Conservation (phyloP, 2,113 vertebrate species). For the Cariama cristata region DNA sequence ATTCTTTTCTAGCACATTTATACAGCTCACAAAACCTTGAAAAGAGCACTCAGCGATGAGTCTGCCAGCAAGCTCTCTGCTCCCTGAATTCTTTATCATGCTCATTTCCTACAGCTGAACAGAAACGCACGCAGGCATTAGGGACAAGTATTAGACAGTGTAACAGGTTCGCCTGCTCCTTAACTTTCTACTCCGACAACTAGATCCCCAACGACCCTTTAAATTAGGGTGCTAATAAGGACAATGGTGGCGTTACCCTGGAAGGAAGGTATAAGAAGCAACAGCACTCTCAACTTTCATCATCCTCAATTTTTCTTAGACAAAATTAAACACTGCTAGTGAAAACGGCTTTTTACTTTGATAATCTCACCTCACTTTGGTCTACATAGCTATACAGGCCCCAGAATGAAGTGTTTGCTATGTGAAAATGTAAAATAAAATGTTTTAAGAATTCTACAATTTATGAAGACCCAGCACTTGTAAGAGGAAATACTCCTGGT, state of each 20-base stretch:
- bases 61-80: background rate
- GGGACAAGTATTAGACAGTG: background rate
- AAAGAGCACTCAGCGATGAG: background rate
- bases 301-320: background rate
- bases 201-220: background rate
- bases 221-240: background rate
- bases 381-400: background rate
- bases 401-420: background rate
- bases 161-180: background rate
- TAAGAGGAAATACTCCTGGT: background rate
- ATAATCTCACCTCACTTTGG: background rate
- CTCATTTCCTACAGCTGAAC: accelerated
- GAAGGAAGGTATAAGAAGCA: background rate
- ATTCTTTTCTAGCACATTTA: background rate
- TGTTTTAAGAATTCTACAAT: too few species aligned
- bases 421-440: background rate
- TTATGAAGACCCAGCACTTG: background rate
- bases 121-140: accelerated
- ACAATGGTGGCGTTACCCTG: accelerated
- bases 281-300: background rate
- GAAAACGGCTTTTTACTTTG: background rate
- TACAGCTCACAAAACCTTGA: background rate
- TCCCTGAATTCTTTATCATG: background rate
- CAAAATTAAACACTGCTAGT: background rate
- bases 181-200: background rate